These are phyloP conservation scores for Pristionchus maxplancki DNA, from an alignment of 2,888 invertebrate genomes.

Conservation along the genomic window DNA sequence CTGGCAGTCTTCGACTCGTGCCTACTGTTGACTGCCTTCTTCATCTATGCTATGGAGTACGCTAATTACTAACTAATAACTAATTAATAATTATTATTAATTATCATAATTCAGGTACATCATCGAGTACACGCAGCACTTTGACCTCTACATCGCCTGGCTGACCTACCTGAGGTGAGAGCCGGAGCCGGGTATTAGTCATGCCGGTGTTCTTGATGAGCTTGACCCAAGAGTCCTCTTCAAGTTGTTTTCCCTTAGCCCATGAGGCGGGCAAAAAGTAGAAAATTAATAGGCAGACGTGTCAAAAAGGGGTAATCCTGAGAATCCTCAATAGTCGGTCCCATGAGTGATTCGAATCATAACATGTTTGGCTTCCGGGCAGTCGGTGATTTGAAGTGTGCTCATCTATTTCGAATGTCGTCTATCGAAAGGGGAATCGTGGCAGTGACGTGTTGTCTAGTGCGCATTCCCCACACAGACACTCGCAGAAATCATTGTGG, in stretches of 20 bases:
- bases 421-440: not conserved
- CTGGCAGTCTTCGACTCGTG: slow-evolving; percentile 94
- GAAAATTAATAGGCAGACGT: not conserved
- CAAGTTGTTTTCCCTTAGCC: not conserved
- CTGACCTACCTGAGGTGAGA: slow-evolving; percentile 68
- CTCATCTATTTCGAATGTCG: not conserved
- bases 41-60: slow-evolving; percentile 88
- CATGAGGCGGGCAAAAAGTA: not conserved
- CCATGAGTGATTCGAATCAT: not conserved
- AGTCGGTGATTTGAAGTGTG: not conserved
- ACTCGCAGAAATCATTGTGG: not conserved
- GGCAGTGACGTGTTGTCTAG: not conserved
- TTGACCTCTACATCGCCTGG: slow-evolving; percentile 82
- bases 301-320: not conserved
- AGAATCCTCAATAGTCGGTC: not conserved
- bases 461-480: not conserved
- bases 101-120: slow-evolving; percentile 82
- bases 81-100: not conserved
- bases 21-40: slow-evolving; percentile 87
- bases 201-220: too few relatives aligned
- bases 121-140: slow-evolving; percentile 87
- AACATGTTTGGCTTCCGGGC: not conserved
- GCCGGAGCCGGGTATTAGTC: not conserved
- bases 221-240: not conserved
- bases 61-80: not conserved